Conservation (phyloP, 2,888 invertebrate species). For the Aspidiotus destructor region DNA sequence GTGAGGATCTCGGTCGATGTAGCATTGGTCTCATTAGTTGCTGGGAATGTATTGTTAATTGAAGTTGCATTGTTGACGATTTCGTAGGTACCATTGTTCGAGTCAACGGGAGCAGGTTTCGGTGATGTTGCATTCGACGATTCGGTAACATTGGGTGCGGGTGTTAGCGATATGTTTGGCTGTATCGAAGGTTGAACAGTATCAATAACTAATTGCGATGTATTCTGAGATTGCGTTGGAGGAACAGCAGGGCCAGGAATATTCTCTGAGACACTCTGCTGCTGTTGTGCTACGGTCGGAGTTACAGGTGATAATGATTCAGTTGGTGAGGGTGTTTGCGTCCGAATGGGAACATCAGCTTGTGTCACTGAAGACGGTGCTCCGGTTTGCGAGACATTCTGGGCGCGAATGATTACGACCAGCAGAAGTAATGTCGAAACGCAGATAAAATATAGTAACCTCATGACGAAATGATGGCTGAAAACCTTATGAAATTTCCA, state of each 20-base stretch:
- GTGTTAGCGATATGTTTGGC: not conserved
- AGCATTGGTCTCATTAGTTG: constrained; percentile 39
- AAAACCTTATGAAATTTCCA: not conserved
- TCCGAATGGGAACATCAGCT: not conserved
- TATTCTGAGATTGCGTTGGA: too few species aligned
- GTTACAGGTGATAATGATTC: not conserved
- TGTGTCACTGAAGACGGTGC: not conserved
- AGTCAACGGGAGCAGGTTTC: not conserved
- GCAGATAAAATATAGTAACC: not conserved
- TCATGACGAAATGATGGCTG: not conserved
- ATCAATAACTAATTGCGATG: too few species aligned
- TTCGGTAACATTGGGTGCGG: not conserved
- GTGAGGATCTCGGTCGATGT: constrained; percentile 47
- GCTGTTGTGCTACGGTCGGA: not conserved
- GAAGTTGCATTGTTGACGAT: not conserved
- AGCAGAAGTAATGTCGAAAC: not conserved
- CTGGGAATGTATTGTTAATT: constrained; percentile 36
- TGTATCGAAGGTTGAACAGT: not conserved
- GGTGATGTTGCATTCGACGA: not conserved
- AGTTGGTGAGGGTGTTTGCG: not conserved
- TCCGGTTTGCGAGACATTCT: too few species aligned
- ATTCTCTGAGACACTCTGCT: too few species aligned
- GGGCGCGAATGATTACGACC: not conserved
- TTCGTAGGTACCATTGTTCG: not conserved
- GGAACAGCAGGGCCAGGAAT: too few species aligned